phyloP scores from a whole-genome alignment of 2,113 vertebrate genomes.

The Malurus melanocephalus region DNA sequence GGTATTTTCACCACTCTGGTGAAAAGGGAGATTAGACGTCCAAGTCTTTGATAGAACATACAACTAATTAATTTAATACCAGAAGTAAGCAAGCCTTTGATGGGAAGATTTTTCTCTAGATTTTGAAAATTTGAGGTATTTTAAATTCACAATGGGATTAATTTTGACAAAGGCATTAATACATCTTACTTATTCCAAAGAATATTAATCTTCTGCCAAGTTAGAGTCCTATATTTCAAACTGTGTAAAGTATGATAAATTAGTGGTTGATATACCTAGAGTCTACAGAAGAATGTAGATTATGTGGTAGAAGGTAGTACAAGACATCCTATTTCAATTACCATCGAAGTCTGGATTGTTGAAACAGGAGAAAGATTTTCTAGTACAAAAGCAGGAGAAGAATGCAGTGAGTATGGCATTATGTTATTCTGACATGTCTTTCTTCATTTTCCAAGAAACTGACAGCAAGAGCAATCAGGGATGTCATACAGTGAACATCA shows the following conservation, averaged over 20 bases:
- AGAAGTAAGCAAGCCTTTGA: background rate
- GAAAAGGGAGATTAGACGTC: background rate
- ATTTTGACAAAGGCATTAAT: background rate
- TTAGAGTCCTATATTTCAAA: background rate
- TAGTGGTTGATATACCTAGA: background rate
- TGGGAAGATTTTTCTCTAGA: background rate
- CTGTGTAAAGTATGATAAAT: background rate
- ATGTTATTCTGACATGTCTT: background rate
- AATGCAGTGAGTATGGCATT: background rate
- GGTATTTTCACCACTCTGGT: background rate
- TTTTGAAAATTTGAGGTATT: background rate
- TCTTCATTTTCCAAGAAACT: background rate
- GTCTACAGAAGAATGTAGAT: background rate
- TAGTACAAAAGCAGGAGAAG: background rate
- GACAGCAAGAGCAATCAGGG: slow-evolving; percentile 13
- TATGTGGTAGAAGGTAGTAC: background rate
- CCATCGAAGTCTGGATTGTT: background rate
- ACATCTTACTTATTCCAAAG: background rate
- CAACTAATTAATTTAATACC: background rate
- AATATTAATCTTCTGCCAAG: background rate
- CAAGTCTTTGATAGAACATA: background rate
- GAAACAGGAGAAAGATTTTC: background rate
- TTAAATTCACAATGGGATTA: background rate
- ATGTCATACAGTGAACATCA: background rate
- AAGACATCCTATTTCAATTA: background rate